phyloP scores from a whole-genome alignment of 2,797 vertebrate species.

The Notamacropus eugenii region DNA sequence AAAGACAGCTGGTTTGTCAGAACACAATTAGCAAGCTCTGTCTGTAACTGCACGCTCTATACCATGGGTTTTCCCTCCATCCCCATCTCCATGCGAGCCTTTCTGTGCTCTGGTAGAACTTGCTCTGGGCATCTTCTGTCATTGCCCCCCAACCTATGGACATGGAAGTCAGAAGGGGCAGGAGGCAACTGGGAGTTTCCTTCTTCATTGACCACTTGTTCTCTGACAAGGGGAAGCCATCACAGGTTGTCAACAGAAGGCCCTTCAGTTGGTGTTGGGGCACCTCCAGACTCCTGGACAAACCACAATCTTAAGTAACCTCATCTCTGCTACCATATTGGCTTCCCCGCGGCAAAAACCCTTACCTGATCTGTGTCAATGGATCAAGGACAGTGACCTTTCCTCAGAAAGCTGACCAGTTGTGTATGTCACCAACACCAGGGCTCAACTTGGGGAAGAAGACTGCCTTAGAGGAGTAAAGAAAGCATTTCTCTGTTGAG shows the following conservation, averaged over 20 bases:
- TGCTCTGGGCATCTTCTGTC: background rate
- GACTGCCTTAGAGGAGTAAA: background rate
- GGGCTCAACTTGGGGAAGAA: background rate
- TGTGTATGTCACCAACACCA: background rate
- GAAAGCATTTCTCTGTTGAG: background rate
- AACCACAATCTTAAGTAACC: conserved; percentile 91
- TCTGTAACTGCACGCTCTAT: conserved; percentile 80
- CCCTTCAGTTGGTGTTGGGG: background rate
- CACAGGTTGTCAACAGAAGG: background rate
- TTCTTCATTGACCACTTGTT: conserved; percentile 91
- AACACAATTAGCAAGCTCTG: conserved; percentile 82
- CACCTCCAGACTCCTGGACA: conserved; percentile 72
- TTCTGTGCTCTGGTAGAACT: background rate
- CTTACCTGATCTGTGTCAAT: conserved; percentile 86
- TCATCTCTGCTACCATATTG: conserved; percentile 91
- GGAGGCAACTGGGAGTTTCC: conserved; percentile 57
- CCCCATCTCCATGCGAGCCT: background rate
- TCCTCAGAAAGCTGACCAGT: conserved; percentile 91
- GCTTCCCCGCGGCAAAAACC: conserved; percentile 89
- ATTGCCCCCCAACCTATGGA: background rate
- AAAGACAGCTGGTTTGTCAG: conserved; percentile 79
- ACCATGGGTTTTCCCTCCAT: background rate
- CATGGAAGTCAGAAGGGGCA: fast-evolving
- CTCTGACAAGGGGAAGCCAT: conserved; percentile 82
- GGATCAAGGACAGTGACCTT: conserved; percentile 92